Evolutionary conservation across 2,797 vertebrate species (phyloP).

Genomic region (Diplodus sargus): DNA sequence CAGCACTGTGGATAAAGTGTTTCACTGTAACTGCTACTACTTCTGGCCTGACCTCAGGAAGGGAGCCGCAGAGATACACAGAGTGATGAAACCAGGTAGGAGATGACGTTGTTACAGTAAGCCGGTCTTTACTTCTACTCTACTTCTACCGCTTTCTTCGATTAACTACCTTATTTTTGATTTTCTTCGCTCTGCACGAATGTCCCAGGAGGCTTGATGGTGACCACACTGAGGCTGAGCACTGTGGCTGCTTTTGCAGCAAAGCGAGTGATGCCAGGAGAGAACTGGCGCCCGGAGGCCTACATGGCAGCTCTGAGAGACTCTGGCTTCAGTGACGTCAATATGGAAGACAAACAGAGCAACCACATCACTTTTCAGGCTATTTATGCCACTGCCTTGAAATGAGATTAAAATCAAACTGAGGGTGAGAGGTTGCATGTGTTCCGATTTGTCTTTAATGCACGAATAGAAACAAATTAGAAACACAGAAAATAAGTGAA

Average conservation of each 20-base stretch:
- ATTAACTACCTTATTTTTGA: neutral
- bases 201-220: conserved; percentile 78
- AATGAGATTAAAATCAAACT: conserved; percentile 51
- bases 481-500: neutral
- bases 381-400: conserved; percentile 79
- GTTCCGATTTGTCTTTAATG: neutral
- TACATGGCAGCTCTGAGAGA: conserved; percentile 80
- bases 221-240: conserved; percentile 73
- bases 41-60: conserved; percentile 84
- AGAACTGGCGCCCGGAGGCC: conserved; percentile 78
- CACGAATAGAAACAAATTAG: neutral
- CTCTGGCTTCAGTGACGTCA: conserved; percentile 78
- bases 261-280: conserved; percentile 54
- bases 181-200: neutral
- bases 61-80: conserved; percentile 73
- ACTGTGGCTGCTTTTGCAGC: conserved; percentile 40
- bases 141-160: too few relatives aligned
- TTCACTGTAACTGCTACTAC: conserved; percentile 87
- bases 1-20: conserved; percentile 81
- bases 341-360: conserved; percentile 73
- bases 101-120: neutral
- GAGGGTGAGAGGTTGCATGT: neutral
- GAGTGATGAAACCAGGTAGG: conserved; percentile 85
- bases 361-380: conserved; percentile 70
- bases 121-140: too few relatives aligned